Evolutionary conservation across 2,797 vertebrate species (phyloP), one percentile per base, ranked within the genome.

Genomic region (Otolemur crassicaudatus): DNA sequence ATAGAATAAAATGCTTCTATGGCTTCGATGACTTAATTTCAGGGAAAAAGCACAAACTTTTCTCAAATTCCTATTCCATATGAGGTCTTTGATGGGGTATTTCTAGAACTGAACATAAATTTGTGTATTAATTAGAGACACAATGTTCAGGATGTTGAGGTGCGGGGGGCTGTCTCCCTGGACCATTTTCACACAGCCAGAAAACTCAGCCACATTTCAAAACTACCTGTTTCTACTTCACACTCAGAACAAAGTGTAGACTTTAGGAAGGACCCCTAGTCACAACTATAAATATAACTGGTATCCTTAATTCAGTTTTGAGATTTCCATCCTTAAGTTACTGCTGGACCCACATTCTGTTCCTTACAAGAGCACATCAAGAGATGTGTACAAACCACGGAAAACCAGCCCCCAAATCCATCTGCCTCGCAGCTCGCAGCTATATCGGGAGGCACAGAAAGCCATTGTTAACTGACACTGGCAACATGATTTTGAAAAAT

Each of bases 401-500:
- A 58, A 89, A 92, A n/a, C 6, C 49, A 5, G 16, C 60, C n/a
- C 13, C 73, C 34, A 83, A 63, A 94, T 73, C 72, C 56, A 5
- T 49, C 87, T 86, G 16, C 73, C 94, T 49, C 13, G 83, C 82
- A 60, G 93, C 72, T 89, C 67, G 17, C 25, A 88, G 5, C 70
- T 29, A 67, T 60, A 3, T 88, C 25, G 94, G 85, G 63, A 93
- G 94, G 73, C 43, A 31, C 72, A 2, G 20, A 96, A 95, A 94
- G 84, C 75, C 91, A 23, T 94, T 97, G 84, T 95, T 97, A 97
- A 96, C 96, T 88, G 94, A 97, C 91, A 88, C 86, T 80, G 6
- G 94, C 94, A 75, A 61, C 49, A 85, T 94, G 91, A 77, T 90
- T 96, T 93, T 82, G 96, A 94, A 91, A 96, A 93, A 82, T 92